Evolutionary conservation across 1,140 invertebrate species (phyloP).

Genomic region (Psilanteris sp.): DNA sequence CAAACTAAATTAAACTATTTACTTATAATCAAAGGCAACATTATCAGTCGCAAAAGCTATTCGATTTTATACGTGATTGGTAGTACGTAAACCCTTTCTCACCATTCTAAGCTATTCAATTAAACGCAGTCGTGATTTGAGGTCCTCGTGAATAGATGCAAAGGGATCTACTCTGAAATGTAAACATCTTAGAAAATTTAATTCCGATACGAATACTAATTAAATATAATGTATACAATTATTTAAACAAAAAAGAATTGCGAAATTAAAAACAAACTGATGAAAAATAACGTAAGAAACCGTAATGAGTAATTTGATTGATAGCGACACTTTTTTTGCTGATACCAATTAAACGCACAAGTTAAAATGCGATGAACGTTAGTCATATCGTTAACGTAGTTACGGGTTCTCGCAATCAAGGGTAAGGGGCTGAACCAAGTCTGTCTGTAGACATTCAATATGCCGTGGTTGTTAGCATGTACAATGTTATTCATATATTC

Average conservation of each 20-base stretch:
- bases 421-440: conserved; percentile 61
- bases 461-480: conserved; percentile 76
- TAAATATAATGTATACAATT: conserved; percentile 9
- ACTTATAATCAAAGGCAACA: conserved; percentile 32
- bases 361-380: conserved; percentile 47
- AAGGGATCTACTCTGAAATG: conserved; percentile 47
- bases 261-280: background rate
- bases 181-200: conserved; percentile 58
- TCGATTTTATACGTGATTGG: conserved; percentile 56
- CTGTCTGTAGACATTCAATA: conserved; percentile 77
- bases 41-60: conserved; percentile 38
- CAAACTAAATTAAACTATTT: background rate
- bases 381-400: conserved; percentile 77
- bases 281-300: background rate
- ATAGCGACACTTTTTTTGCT: conserved; percentile 1
- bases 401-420: conserved; percentile 78
- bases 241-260: no score
- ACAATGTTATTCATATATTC: conserved; percentile 80
- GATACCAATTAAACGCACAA: no score
- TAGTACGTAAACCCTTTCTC: conserved; percentile 25
- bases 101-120: conserved; percentile 53
- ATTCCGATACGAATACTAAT: conserved; percentile 7
- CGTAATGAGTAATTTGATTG: conserved; percentile 18
- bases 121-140: conserved; percentile 51
- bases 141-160: conserved; percentile 38